Evolutionary conservation across 2,888 invertebrate genomes (phyloP).

Genomic region (Strigamia maritima): DNA sequence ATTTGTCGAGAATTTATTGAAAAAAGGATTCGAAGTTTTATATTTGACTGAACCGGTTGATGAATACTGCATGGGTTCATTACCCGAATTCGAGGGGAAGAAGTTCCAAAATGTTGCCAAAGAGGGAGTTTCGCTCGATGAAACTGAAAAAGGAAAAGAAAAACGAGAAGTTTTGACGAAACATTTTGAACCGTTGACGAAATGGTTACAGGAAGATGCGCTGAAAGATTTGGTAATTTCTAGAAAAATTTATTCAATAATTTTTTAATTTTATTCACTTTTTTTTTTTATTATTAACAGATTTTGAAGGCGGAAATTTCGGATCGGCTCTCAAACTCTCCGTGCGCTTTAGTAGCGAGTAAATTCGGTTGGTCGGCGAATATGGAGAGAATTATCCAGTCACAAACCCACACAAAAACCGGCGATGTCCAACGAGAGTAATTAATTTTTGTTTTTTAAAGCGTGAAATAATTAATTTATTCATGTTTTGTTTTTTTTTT

Average conservation of each 20-base stretch:
- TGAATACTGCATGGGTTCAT: constrained; percentile 91
- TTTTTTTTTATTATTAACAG: constrained; percentile 45
- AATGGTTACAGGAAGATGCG: constrained; percentile 80
- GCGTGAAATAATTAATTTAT: constrained; percentile 14
- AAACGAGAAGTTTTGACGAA: constrained; percentile 70
- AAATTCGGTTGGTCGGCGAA: constrained; percentile 99
- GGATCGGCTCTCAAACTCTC: constrained; percentile 83
- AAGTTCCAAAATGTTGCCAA: constrained; percentile 99
- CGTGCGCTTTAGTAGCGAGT: constrained; percentile 92
- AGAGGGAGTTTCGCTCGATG: constrained; percentile 86
- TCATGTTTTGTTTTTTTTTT: not conserved
- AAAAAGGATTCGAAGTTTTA: constrained; percentile 92
- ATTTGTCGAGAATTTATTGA: constrained; percentile 88
- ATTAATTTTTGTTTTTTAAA: constrained; percentile 44
- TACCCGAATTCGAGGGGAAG: constrained; percentile 97
- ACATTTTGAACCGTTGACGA: constrained; percentile 81
- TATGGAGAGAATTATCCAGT: constrained; percentile 93
- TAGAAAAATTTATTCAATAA: not conserved
- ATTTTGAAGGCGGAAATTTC: constrained; percentile 79
- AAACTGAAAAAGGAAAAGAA: constrained; percentile 67
- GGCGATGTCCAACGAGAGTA: constrained; percentile 82
- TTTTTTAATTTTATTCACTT: not conserved
- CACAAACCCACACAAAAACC: constrained; percentile 93
- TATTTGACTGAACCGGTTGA: constrained; percentile 95
- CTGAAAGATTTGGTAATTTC: constrained; percentile 66